phyloP scores from a whole-genome alignment of 2,797 vertebrate species.

The Protonibea diacanthus region DNA sequence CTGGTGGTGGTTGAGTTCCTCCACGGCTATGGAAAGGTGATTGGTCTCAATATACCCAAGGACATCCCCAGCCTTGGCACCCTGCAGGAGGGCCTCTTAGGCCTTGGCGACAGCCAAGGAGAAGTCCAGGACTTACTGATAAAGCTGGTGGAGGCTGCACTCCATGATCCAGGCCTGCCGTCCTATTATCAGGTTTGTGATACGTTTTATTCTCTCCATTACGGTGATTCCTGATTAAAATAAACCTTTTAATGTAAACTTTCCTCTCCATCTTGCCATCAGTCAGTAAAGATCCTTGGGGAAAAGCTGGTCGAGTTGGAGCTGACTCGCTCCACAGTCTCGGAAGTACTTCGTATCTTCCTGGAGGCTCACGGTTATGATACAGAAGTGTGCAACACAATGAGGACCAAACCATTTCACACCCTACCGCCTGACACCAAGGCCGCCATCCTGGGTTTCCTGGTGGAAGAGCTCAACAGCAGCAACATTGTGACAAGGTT shows the following conservation, averaged over 20 bases:
- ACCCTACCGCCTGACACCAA: slow-evolving; percentile 91
- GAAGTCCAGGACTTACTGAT: slow-evolving; percentile 92
- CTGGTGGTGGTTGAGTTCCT: slow-evolving; percentile 94
- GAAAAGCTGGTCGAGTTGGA: slow-evolving; percentile 93
- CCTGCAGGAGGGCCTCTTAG: slow-evolving; percentile 94
- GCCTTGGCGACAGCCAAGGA: slow-evolving; percentile 88
- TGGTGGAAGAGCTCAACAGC: slow-evolving; percentile 93
- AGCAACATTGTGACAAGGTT: slow-evolving; percentile 92
- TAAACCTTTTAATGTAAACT: not conserved
- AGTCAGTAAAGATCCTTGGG: slow-evolving; percentile 97
- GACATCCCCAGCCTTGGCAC: slow-evolving; percentile 92
- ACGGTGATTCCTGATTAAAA: not conserved
- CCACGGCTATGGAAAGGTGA: slow-evolving; percentile 92
- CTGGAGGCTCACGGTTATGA: slow-evolving; percentile 91
- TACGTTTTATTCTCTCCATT: not conserved
- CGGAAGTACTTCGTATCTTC: slow-evolving; percentile 94
- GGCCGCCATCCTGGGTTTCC: slow-evolving; percentile 91
- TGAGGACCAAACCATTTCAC: slow-evolving; percentile 95
- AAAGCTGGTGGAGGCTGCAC: slow-evolving; percentile 88
- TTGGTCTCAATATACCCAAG: slow-evolving; percentile 91
- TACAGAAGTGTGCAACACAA: slow-evolving; percentile 88
- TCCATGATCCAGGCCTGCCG: slow-evolving; percentile 93
- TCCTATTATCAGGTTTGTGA: slow-evolving; percentile 91
- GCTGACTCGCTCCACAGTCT: slow-evolving; percentile 92
- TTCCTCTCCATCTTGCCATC: not conserved